phyloP scores from a whole-genome alignment of 2,797 vertebrate genomes.

The Glyptemys insculpta region DNA sequence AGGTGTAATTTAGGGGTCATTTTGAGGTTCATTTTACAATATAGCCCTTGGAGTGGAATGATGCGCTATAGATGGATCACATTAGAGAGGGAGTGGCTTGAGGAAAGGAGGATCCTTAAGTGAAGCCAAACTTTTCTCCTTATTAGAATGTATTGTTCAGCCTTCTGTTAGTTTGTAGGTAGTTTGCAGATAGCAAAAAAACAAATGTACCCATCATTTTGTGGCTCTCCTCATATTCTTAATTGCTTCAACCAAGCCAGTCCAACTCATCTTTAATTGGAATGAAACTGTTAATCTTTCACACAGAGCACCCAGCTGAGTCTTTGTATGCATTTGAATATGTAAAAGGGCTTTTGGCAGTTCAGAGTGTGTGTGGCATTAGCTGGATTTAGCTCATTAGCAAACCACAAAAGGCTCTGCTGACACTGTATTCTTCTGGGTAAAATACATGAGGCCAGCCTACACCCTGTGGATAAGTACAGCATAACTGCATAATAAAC shows the following conservation, averaged over 20 bases:
- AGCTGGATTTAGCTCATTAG: constrained; percentile 82
- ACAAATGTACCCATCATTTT: constrained; percentile 10
- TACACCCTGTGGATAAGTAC: constrained; percentile 80
- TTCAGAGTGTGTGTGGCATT: constrained; percentile 75
- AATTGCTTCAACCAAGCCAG: constrained; percentile 62
- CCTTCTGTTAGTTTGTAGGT: background rate
- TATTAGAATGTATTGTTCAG: background rate
- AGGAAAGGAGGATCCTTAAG: constrained; percentile 35
- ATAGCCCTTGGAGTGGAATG: background rate
- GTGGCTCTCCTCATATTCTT: constrained; percentile 56
- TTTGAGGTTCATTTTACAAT: background rate
- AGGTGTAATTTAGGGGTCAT: background rate
- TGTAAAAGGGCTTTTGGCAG: constrained; percentile 78
- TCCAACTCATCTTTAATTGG: constrained; percentile 78
- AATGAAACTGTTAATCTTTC: constrained; percentile 81
- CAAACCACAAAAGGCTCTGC: constrained; percentile 78
- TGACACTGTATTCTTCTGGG: constrained; percentile 73
- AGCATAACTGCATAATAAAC: constrained; percentile 84
- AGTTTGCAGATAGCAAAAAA: background rate
- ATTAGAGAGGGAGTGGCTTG: background rate
- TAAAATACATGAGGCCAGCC: constrained; percentile 78
- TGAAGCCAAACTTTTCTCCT: background rate
- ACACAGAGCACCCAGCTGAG: constrained; percentile 79
- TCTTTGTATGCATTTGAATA: constrained; percentile 72
- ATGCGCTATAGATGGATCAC: background rate